Evolutionary conservation across 1,140 invertebrate genomes (phyloP).

Genomic region (Saccostrea cuccullata): DNA sequence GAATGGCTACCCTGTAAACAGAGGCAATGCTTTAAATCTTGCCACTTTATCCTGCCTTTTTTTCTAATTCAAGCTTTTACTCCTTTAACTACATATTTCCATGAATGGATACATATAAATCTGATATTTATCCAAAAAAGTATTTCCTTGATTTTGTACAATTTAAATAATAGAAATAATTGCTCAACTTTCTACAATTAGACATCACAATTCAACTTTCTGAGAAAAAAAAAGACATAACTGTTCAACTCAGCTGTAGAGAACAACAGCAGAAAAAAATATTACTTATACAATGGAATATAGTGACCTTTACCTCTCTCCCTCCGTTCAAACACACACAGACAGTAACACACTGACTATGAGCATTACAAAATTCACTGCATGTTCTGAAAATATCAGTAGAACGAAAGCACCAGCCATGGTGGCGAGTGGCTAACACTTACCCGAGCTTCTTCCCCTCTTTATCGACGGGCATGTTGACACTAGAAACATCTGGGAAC

Average conservation of each 20-base stretch:
- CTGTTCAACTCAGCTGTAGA: too few species aligned
- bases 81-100: neutral
- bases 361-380: neutral
- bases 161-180: too few species aligned
- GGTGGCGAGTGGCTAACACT: slow-evolving; percentile 18
- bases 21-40: neutral
- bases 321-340: neutral
- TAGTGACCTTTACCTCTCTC: neutral
- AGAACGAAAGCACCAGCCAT: slow-evolving; percentile 19
- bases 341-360: neutral
- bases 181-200: too few species aligned
- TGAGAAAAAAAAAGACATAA: too few species aligned
- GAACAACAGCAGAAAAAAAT: neutral
- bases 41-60: neutral
- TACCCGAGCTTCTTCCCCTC: slow-evolving; percentile 40
- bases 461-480: slow-evolving; percentile 24
- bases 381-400: slow-evolving; percentile 19
- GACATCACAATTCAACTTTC: too few species aligned
- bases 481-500: slow-evolving; percentile 43
- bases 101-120: neutral
- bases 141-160: too few species aligned
- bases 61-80: neutral
- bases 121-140: neutral
- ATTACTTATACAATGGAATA: neutral
- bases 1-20: slow-evolving; percentile 37